Conservation (phyloP, 2,797 vertebrate species). For the Amniataba percoides region DNA sequence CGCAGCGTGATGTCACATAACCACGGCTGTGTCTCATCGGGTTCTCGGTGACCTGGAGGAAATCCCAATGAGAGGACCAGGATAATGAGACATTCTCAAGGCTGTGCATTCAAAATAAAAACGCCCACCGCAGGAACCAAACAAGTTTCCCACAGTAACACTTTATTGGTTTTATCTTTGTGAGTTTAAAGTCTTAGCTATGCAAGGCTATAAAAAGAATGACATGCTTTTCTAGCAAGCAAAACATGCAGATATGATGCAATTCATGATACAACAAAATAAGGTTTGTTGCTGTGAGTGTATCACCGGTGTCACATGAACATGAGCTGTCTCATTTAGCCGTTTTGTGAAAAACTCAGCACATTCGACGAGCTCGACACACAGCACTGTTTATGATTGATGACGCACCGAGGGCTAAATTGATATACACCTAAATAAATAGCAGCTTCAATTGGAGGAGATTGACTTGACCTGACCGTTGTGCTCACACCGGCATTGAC, state of each 20-base stretch:
- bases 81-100: slow-evolving; percentile 29
- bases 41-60: slow-evolving; percentile 40
- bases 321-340: not conserved
- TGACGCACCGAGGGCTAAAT: slow-evolving; percentile 41
- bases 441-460: slow-evolving; percentile 39
- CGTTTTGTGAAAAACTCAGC: slow-evolving; percentile 28
- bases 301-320: not conserved
- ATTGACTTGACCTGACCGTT: slow-evolving; percentile 35
- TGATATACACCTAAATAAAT: slow-evolving; percentile 55
- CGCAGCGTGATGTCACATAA: slow-evolving; percentile 43
- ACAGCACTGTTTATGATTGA: slow-evolving; percentile 53
- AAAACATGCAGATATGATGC: slow-evolving; percentile 20
- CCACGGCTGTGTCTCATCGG: slow-evolving; percentile 13
- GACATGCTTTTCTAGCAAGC: slow-evolving; percentile 3
- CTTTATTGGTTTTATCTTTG: not conserved
- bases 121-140: slow-evolving; percentile 10
- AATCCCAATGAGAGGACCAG: slow-evolving; percentile 7
- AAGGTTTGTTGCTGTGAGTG: not conserved
- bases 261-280: no score
- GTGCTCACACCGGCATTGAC: slow-evolving; percentile 4
- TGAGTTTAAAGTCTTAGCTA: not conserved
- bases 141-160: not conserved
- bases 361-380: slow-evolving; percentile 23
- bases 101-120: not conserved
- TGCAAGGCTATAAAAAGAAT: slow-evolving; percentile 1